Percentiles rank a stretch among this genome's conserved stretches.
These are phyloP conservation scores for Drosophila anceps DNA, from an alignment of 2,888 invertebrate species.

Conservation along the genomic window DNA sequence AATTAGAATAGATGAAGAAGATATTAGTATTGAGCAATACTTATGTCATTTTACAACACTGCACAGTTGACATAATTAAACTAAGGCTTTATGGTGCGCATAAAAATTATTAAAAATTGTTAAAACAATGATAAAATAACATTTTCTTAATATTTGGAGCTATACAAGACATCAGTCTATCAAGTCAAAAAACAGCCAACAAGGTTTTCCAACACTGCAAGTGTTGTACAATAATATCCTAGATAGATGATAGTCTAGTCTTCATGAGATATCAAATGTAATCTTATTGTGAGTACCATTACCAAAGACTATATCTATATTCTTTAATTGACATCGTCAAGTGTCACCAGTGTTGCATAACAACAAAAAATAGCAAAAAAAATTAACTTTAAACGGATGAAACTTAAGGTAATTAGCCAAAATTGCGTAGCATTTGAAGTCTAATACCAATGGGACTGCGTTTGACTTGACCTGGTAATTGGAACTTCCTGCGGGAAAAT, in stretches of 20 bases:
- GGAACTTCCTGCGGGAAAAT: constrained; percentile 68
- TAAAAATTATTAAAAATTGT: too few species aligned
- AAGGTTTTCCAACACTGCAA: background rate
- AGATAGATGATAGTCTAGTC: background rate
- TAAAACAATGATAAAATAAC: background rate
- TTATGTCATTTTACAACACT: background rate
- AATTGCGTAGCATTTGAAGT: background rate
- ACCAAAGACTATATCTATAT: background rate
- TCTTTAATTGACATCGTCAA: background rate
- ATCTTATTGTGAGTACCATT: background rate
- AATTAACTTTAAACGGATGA: background rate
- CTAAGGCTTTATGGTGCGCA: too few species aligned
- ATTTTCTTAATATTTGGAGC: too few species aligned
- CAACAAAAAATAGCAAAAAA: too few species aligned
- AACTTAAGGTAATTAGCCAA: constrained; percentile 30
- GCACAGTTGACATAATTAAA: background rate
- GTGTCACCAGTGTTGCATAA: background rate
- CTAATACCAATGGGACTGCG: constrained; percentile 21
- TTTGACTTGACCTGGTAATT: constrained; percentile 66
- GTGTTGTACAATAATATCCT: background rate
- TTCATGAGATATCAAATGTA: background rate
- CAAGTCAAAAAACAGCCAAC: background rate
- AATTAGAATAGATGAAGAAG: too few species aligned
- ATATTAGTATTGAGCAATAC: too few species aligned
- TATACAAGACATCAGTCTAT: too few species aligned